phyloP scores from a whole-genome alignment of 2,888 invertebrate genomes.

The Malthinus seriepunctatus region DNA sequence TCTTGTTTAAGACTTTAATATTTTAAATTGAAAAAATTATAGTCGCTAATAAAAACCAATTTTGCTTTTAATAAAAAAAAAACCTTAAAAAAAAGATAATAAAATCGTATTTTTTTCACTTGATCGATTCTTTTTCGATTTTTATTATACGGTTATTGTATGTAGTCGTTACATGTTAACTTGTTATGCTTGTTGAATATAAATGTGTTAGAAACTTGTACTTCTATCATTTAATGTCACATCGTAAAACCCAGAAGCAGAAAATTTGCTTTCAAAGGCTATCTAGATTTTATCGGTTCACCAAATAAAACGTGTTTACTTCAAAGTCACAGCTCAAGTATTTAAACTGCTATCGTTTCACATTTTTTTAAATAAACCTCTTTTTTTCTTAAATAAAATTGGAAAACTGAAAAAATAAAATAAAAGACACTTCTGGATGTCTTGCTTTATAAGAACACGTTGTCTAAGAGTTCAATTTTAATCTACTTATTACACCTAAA shows the following conservation, averaged over 20 bases:
- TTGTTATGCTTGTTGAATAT: slow-evolving; percentile 6
- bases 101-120: not conserved
- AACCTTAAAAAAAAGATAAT: not conserved
- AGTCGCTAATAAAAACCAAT: not conserved
- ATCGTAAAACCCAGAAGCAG: slow-evolving; percentile 7
- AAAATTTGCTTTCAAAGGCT: slow-evolving; percentile 8
- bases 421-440: too few species aligned
- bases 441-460: too few species aligned
- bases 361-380: not conserved
- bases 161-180: slow-evolving; percentile 4
- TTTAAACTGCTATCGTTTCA: slow-evolving; percentile 5
- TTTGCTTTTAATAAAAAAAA: not conserved
- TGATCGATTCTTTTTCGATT: not conserved
- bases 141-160: slow-evolving; percentile 2
- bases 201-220: slow-evolving; percentile 7
- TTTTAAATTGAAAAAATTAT: too few species aligned
- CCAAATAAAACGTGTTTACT: slow-evolving; percentile 8
- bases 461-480: too few species aligned
- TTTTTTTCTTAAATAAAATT: too few species aligned
- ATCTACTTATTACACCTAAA: too few species aligned
- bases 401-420: too few species aligned
- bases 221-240: slow-evolving; percentile 8
- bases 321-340: slow-evolving; percentile 4
- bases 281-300: slow-evolving; percentile 7
- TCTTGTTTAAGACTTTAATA: too few species aligned